phyloP scores from a whole-genome alignment of 2,113 vertebrate genomes.

The Lamprologus speciosus region DNA sequence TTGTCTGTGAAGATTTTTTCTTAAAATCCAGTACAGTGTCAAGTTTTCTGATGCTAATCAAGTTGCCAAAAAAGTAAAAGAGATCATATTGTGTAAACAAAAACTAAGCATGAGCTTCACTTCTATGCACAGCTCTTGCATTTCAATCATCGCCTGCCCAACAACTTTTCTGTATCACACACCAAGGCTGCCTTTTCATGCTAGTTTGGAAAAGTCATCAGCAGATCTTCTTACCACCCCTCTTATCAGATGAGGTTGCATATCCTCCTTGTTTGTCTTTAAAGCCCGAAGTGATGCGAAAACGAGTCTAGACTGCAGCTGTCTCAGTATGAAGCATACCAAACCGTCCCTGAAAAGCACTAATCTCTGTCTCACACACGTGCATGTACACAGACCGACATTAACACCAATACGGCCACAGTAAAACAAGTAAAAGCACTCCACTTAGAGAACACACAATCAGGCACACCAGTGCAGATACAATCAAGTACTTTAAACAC shows the following conservation, averaged over 20 bases:
- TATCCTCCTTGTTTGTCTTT: conserved; percentile 51
- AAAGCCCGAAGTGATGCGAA: conserved; percentile 37
- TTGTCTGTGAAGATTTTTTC: not conserved
- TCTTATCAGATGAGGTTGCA: conserved; percentile 55
- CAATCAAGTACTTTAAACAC: not conserved
- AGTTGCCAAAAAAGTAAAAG: not conserved
- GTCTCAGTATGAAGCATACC: conserved; percentile 45
- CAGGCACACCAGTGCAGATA: not conserved
- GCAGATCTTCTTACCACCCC: conserved; percentile 47
- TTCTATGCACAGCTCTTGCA: not conserved
- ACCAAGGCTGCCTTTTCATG: conserved; percentile 23
- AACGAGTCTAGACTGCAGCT: conserved; percentile 68
- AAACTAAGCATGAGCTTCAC: not conserved
- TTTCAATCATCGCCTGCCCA: not conserved
- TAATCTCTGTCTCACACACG: not conserved
- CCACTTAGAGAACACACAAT: not conserved
- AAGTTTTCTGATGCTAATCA: not conserved
- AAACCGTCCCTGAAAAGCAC: conserved; percentile 19
- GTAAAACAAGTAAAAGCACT: not conserved
- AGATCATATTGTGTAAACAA: not conserved
- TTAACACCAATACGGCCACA: not conserved
- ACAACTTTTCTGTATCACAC: not conserved
- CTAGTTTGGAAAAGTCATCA: conserved; percentile 34
- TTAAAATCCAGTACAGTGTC: not conserved
- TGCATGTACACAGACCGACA: not conserved